A percentile compares a stretch with the other conserved stretches of the same genome.
Evolutionary conservation across 2,888 invertebrate genomes (phyloP).

Genomic region (Eilema sororculum): DNA sequence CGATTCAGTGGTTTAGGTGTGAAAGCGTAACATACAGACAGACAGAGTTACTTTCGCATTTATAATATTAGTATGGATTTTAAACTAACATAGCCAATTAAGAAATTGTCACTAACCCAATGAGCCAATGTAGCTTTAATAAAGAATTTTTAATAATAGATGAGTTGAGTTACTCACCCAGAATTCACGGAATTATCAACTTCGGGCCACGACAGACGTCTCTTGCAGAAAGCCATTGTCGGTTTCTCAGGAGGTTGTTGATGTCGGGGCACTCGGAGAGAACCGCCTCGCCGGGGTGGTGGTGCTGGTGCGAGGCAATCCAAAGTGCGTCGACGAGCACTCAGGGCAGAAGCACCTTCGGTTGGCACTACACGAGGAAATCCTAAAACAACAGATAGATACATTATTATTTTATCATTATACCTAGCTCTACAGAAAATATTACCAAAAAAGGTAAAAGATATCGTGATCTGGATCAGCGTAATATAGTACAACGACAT

Average conservation of each 20-base stretch:
- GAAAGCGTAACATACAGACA: too few relatives aligned
- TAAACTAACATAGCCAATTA: too few relatives aligned
- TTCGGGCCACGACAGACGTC: conserved; percentile 94
- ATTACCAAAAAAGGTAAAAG: not conserved
- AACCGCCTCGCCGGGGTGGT: conserved; percentile 85
- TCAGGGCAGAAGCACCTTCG: conserved; percentile 88
- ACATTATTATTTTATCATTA: conserved; percentile 9
- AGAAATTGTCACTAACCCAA: too few relatives aligned
- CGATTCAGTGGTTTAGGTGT: too few relatives aligned
- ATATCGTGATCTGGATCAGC: not conserved
- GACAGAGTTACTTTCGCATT: too few relatives aligned
- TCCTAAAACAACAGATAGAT: conserved; percentile 68
- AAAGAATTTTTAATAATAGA: too few relatives aligned
- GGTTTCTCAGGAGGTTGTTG: conserved; percentile 89
- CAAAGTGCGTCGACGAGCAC: conserved; percentile 87
- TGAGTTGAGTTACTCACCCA: conserved; percentile 90
- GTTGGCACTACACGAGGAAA: conserved; percentile 92
- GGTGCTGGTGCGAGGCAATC: conserved; percentile 88
- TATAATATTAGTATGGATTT: too few relatives aligned
- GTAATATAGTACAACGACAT: not conserved
- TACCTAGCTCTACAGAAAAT: not conserved
- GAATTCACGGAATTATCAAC: conserved; percentile 94
- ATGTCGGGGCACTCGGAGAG: conserved; percentile 87
- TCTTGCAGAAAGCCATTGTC: conserved; percentile 91
- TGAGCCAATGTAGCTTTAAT: too few relatives aligned